These are phyloP conservation scores for Oxycera nigricornis DNA, from an alignment of 2,888 invertebrate species.

Conservation along the genomic window DNA sequence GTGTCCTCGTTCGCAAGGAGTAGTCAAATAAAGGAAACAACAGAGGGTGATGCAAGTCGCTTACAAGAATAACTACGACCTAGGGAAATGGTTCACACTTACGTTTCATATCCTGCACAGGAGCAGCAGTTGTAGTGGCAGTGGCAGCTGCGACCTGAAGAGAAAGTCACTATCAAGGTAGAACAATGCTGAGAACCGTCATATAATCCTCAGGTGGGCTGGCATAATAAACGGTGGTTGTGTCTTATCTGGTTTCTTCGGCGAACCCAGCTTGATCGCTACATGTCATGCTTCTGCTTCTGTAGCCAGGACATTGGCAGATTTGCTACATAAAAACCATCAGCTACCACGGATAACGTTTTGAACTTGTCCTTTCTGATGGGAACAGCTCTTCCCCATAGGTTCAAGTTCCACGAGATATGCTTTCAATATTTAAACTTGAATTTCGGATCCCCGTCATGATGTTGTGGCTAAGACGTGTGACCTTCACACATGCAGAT, in stretches of 20 bases:
- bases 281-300: background rate
- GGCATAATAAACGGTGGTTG: background rate
- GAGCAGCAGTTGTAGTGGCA: too few species aligned
- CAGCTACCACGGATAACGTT: background rate
- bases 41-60: too few species aligned
- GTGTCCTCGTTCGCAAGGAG: too few species aligned
- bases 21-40: too few species aligned
- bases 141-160: too few species aligned
- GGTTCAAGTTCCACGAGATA: constrained; percentile 41
- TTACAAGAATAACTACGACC: background rate
- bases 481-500: constrained; percentile 21
- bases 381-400: background rate
- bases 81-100: constrained; percentile 5
- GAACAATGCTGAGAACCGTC: background rate
- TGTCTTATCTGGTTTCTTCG: too few species aligned
- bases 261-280: too few species aligned
- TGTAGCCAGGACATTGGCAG: background rate
- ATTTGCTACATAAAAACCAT: background rate
- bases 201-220: constrained; percentile 6
- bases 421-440: constrained; percentile 46
- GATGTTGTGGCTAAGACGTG: constrained; percentile 34
- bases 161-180: too few species aligned
- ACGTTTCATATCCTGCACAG: background rate
- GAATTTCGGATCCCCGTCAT: constrained; percentile 44
- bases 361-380: background rate